Conservation (phyloP, 2,113 vertebrate genomes). For the Hymenochirus boettgeri region DNA sequence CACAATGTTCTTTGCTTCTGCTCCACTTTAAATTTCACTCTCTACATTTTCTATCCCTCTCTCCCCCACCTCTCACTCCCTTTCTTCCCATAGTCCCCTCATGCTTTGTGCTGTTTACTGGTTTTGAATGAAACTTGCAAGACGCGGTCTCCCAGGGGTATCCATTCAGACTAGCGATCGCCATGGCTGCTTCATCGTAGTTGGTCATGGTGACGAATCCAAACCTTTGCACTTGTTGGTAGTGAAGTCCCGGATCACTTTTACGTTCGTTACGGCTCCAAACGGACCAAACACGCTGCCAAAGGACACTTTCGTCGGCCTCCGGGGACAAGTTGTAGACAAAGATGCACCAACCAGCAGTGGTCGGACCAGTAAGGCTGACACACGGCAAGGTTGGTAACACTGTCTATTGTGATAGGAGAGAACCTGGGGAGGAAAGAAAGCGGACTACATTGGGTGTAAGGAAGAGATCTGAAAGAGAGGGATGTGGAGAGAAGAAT, state of each 20-base stretch:
- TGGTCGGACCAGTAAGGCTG: constrained; percentile 62
- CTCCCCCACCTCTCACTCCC: constrained; percentile 4
- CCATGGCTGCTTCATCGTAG: constrained; percentile 95
- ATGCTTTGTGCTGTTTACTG: constrained; percentile 97
- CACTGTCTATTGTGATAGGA: constrained; percentile 83
- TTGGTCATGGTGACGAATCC: constrained; percentile 98
- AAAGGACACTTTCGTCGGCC: constrained; percentile 92
- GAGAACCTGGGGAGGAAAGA: constrained; percentile 83
- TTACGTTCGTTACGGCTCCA: constrained; percentile 92
- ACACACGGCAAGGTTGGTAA: constrained; percentile 82
- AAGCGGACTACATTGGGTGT: constrained; percentile 82
- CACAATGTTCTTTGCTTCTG: neutral
- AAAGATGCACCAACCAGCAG: constrained; percentile 93
- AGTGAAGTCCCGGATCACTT: constrained; percentile 94
- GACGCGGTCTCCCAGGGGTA: constrained; percentile 90
- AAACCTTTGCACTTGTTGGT: constrained; percentile 97
- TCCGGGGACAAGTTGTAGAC: constrained; percentile 95
- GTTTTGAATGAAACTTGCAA: constrained; percentile 98
- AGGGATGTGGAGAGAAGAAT: neutral
- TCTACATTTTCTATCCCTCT: neutral
- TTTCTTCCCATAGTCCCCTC: constrained; percentile 51
- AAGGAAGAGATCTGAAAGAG: constrained; percentile 46
- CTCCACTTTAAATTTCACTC: neutral
- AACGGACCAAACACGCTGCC: constrained; percentile 98
- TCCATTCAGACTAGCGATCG: constrained; percentile 92